phyloP scores from a whole-genome alignment of 92 coral and sea anemone species.

The Chrysogorgia sp. region DNA sequence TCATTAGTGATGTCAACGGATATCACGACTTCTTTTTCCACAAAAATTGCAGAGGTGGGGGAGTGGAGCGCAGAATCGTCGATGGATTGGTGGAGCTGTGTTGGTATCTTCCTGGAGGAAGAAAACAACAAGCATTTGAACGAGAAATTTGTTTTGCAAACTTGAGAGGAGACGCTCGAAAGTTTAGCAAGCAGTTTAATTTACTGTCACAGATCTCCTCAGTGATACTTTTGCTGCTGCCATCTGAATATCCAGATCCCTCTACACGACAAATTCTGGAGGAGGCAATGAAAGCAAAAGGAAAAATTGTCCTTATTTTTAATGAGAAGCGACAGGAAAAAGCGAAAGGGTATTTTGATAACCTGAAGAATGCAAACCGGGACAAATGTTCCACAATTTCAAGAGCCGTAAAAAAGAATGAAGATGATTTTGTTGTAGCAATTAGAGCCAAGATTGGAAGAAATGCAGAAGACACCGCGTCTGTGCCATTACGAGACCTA shows the following conservation, averaged over 20 bases:
- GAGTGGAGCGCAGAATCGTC: constrained; percentile 21
- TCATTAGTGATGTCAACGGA: constrained; percentile 37
- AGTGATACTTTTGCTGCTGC: constrained; percentile 5
- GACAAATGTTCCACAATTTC: background rate
- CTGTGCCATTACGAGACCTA: background rate
- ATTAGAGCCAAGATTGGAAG: constrained; percentile 23
- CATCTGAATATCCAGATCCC: constrained; percentile 15
- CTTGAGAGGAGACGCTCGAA: constrained; percentile 31
- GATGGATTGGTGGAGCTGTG: constrained; percentile 40
- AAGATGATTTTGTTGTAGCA: constrained; percentile 25
- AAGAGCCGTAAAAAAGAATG: constrained; percentile 1
- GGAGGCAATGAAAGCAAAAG: background rate
- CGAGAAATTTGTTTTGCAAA: constrained; percentile 35
- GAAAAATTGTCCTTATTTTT: constrained; percentile 16
- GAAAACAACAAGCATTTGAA: constrained; percentile 20
- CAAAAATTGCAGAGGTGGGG: constrained; percentile 45
- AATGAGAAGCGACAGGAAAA: constrained; percentile 4
- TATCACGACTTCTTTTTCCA: constrained; percentile 39
- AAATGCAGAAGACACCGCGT: background rate
- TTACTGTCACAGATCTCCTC: constrained; percentile 26
- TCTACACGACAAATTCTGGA: constrained; percentile 4
- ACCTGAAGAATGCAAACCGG: background rate
- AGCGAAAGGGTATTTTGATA: constrained; percentile 8
- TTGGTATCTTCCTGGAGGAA: constrained; percentile 43
- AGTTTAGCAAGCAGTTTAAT: constrained; percentile 15